Conservation (phyloP, 2,888 invertebrate genomes). For the Rotaria macrura region DNA sequence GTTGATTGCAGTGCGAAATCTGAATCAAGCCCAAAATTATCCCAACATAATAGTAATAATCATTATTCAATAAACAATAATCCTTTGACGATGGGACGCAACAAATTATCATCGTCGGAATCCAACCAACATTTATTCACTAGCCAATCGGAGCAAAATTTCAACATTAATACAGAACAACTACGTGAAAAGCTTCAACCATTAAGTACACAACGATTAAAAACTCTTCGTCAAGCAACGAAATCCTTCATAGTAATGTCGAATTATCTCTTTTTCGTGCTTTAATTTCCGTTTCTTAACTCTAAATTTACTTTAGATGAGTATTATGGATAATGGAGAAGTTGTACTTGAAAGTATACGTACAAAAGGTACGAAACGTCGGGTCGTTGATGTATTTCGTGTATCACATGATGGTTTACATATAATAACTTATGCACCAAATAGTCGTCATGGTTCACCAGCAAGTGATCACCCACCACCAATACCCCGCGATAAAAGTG, state of each 20-base stretch:
- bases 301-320: constrained; percentile 56
- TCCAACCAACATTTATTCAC: not conserved
- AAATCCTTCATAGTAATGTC: constrained; percentile 71
- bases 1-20: constrained; percentile 13
- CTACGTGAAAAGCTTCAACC: constrained; percentile 47
- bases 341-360: constrained; percentile 58
- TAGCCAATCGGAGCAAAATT: not conserved
- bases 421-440: constrained; percentile 51
- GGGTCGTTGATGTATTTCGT: constrained; percentile 60
- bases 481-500: constrained; percentile 53
- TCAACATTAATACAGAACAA: not conserved
- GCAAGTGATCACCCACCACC: constrained; percentile 56
- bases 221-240: constrained; percentile 70
- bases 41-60: not conserved
- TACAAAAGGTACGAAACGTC: constrained; percentile 59
- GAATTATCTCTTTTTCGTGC: no score
- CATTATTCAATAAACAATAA: not conserved
- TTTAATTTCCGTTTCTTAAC: no score
- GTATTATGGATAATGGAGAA: constrained; percentile 40
- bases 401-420: constrained; percentile 35
- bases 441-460: constrained; percentile 54
- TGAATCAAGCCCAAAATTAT: not conserved
- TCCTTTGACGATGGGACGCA: not conserved
- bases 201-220: constrained; percentile 65
- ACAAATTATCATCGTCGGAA: not conserved